Evolutionary conservation across 2,888 invertebrate species (phyloP).

Genomic region (Drosophila emarginata): DNA sequence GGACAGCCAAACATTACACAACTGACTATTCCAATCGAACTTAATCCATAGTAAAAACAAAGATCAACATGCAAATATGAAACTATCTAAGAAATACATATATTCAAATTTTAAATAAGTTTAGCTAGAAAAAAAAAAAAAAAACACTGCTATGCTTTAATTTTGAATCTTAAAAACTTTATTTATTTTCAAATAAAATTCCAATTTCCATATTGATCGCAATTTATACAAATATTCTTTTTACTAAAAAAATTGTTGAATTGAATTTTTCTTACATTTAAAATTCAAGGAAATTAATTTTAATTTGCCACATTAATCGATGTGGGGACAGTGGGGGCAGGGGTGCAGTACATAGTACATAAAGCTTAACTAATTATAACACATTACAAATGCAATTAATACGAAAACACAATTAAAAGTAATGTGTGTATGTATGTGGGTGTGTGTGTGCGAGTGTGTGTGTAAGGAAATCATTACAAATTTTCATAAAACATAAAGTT

Average conservation of each 20-base stretch:
- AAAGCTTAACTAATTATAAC: conserved; percentile 70
- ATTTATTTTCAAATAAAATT: too few species aligned
- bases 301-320: conserved; percentile 24
- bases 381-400: conserved; percentile 70
- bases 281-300: conserved; percentile 20
- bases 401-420: conserved; percentile 65
- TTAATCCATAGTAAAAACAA: too few species aligned
- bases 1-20: not conserved
- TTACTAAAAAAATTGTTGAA: not conserved
- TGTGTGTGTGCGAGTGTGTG: conserved; percentile 30
- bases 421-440: conserved; percentile 26
- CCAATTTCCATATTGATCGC: too few species aligned
- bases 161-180: too few species aligned
- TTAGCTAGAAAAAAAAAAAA: too few species aligned
- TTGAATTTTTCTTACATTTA: not conserved
- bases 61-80: too few species aligned
- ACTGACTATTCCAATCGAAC: too few species aligned
- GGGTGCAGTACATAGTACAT: conserved; percentile 20
- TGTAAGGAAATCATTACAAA: conserved; percentile 49
- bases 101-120: too few species aligned
- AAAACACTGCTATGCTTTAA: too few species aligned
- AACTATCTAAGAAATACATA: too few species aligned
- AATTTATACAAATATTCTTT: not conserved
- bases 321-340: too few species aligned
- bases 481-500: conserved; percentile 10